phyloP scores from a whole-genome alignment of 2,888 invertebrate species.

The Didymodactylos carnosus region DNA sequence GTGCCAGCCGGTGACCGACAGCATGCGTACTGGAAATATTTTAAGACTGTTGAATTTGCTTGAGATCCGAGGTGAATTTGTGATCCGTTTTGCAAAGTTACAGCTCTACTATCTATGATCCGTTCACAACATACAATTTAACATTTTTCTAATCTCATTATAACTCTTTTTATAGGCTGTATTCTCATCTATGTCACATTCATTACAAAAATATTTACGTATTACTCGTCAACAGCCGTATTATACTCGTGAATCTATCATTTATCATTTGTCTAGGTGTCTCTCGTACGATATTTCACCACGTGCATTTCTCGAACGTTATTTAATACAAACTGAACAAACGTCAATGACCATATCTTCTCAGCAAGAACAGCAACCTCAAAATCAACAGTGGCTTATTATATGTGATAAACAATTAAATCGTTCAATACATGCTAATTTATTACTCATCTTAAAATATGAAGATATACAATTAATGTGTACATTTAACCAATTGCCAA shows the following conservation, averaged over 20 bases:
- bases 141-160: not conserved
- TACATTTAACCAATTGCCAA: conserved; percentile 62
- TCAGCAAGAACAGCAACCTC: not conserved
- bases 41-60: too few relatives aligned
- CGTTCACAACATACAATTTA: not conserved
- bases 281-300: conserved; percentile 80
- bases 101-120: too few relatives aligned
- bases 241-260: conserved; percentile 76
- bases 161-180: conserved; percentile 35
- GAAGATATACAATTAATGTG: conserved; percentile 63
- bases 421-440: conserved; percentile 30
- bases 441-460: conserved; percentile 62
- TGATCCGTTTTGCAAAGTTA: too few relatives aligned
- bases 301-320: conserved; percentile 78
- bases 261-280: conserved; percentile 70
- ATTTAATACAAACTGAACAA: conserved; percentile 43
- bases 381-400: conserved; percentile 76
- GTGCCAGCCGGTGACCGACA: too few relatives aligned
- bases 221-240: conserved; percentile 85
- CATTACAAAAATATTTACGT: conserved; percentile 80
- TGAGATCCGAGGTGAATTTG: too few relatives aligned
- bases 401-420: conserved; percentile 62
- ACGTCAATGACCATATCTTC: not conserved
- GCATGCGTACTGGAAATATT: too few relatives aligned
- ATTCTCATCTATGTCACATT: conserved; percentile 82